These are phyloP conservation scores for Callorhinus ursinus DNA, from an alignment of 2,113 vertebrate species.

Conservation along the genomic window DNA sequence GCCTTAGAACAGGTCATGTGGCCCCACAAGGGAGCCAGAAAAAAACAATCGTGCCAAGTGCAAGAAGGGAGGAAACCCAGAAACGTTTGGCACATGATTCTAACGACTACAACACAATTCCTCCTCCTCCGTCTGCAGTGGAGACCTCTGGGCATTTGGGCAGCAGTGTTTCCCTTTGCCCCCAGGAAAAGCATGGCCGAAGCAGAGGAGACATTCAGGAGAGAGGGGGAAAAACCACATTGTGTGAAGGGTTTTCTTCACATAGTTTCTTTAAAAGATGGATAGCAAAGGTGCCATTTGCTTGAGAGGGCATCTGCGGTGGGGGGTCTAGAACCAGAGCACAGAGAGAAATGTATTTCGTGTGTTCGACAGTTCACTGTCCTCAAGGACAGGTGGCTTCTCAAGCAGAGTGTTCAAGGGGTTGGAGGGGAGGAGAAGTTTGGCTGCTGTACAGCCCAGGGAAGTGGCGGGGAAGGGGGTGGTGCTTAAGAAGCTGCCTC, in stretches of 20 bases:
- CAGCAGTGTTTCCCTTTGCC: slow-evolving; percentile 65
- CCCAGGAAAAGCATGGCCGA: slow-evolving; percentile 77
- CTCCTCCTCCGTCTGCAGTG: neutral
- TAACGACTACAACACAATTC: neutral
- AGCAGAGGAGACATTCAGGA: slow-evolving; percentile 75
- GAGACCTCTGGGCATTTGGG: slow-evolving; percentile 63
- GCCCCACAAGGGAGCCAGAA: neutral
- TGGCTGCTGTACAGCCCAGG: neutral
- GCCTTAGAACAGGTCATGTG: neutral
- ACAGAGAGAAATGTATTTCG: neutral
- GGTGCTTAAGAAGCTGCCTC: neutral
- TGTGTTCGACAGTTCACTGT: neutral
- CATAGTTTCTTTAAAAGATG: slow-evolving; percentile 76
- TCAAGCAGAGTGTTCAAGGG: neutral
- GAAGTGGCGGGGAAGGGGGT: neutral
- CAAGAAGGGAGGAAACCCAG: neutral
- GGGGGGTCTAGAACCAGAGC: neutral
- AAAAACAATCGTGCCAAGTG: too few species aligned
- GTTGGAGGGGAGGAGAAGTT: neutral
- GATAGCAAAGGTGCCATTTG: slow-evolving; percentile 78
- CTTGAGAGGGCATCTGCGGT: slow-evolving; percentile 71
- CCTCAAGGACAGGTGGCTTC: neutral
- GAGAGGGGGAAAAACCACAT: slow-evolving; percentile 49
- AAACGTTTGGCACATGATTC: neutral
- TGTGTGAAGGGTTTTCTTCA: slow-evolving; percentile 69